These are phyloP conservation scores for Notarius quadriscutis DNA, from an alignment of 2,113 vertebrate genomes.

Conservation along the genomic window DNA sequence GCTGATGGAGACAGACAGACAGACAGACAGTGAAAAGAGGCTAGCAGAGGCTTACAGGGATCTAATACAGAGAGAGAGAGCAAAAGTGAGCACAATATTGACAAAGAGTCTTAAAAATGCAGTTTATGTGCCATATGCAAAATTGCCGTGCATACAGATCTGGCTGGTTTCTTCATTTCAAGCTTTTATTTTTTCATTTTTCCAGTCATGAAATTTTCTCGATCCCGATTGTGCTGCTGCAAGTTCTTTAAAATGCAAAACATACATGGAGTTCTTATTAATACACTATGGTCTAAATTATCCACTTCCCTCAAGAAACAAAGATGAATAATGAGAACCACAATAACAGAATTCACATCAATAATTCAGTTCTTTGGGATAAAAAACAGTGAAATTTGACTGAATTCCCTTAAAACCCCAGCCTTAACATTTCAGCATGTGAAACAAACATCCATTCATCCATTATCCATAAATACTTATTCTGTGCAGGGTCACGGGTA, in stretches of 20 bases:
- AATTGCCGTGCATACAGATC: neutral
- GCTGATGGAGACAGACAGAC: neutral
- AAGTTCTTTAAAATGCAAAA: neutral
- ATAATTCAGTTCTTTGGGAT: neutral
- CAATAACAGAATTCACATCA: neutral
- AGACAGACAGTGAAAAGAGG: slow-evolving; percentile 29
- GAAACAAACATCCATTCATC: too few relatives aligned
- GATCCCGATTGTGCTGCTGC: neutral
- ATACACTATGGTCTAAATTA: slow-evolving; percentile 1
- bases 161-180: neutral
- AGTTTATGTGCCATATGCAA: neutral
- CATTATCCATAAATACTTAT: too few relatives aligned
- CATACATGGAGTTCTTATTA: neutral
- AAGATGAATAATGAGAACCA: neutral
- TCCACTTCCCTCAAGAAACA: neutral
- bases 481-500: too few relatives aligned
- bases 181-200: neutral
- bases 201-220: neutral
- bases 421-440: neutral
- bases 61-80: neutral
- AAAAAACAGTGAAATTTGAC: neutral
- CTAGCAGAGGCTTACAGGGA: neutral
- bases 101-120: neutral
- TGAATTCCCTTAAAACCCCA: neutral
- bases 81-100: too few relatives aligned